phyloP scores from a whole-genome alignment of 2,113 vertebrate species.

The Lampris megalopsis region DNA sequence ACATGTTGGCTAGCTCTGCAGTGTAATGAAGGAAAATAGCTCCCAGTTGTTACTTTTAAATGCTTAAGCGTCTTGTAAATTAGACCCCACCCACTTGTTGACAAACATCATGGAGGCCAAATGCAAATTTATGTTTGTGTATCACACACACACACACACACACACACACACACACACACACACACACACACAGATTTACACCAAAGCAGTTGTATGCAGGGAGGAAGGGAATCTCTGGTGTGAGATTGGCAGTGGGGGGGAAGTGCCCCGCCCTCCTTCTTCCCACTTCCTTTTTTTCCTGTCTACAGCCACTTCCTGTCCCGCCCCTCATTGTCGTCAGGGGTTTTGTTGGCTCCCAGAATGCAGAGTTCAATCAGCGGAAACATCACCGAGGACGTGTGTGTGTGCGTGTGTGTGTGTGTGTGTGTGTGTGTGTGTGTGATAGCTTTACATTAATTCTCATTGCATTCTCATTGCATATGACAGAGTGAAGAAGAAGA shows the following conservation, averaged over 20 bases:
- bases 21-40: too few relatives aligned
- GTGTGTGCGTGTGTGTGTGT: neutral
- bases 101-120: too few relatives aligned
- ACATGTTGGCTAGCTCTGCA: too few relatives aligned
- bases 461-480: neutral
- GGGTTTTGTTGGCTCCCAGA: constrained; percentile 53
- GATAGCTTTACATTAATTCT: constrained; percentile 13
- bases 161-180: too few relatives aligned
- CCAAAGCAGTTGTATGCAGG: constrained; percentile 27
- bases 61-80: too few relatives aligned
- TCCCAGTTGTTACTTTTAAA: too few relatives aligned
- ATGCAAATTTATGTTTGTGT: too few relatives aligned
- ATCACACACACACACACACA: too few relatives aligned
- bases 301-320: constrained; percentile 74
- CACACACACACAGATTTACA: too few relatives aligned
- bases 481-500: too few relatives aligned
- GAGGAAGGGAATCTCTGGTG: constrained; percentile 68
- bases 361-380: constrained; percentile 62
- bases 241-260: constrained; percentile 72
- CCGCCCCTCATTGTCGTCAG: constrained; percentile 58
- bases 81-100: too few relatives aligned
- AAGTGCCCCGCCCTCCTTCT: constrained; percentile 70
- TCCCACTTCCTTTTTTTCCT: constrained; percentile 75
- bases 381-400: constrained; percentile 30
- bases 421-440: neutral